These are phyloP conservation scores for Eupithecia abbreviata DNA, from an alignment of 2,888 invertebrate genomes.

Conservation along the genomic window DNA sequence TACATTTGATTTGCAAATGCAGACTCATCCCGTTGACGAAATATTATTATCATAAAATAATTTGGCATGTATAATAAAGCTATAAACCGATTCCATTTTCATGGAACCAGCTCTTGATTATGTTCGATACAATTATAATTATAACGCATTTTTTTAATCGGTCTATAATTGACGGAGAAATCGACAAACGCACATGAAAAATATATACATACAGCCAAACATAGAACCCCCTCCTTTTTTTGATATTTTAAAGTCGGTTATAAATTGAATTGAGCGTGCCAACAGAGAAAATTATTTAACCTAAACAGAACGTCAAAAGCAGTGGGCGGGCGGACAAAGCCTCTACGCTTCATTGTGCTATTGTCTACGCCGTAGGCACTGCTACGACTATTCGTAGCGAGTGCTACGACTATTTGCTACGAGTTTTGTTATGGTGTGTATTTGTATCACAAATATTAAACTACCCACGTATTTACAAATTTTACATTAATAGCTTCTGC, in stretches of 20 bases:
- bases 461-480: background rate
- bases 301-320: constrained; percentile 15
- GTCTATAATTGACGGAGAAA: too few relatives aligned
- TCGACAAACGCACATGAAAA: too few relatives aligned
- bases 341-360: constrained; percentile 41
- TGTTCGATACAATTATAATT: too few relatives aligned
- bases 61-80: too few relatives aligned
- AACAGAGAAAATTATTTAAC: background rate
- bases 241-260: too few relatives aligned
- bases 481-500: background rate
- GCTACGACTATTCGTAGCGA: constrained; percentile 33
- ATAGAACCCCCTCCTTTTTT: too few relatives aligned
- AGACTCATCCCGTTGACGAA: background rate
- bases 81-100: too few relatives aligned
- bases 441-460: background rate
- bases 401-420: constrained; percentile 2
- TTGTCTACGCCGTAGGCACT: constrained; percentile 44
- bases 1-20: too few relatives aligned
- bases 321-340: constrained; percentile 33
- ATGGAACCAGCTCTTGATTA: too few relatives aligned
- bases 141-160: too few relatives aligned
- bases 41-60: background rate
- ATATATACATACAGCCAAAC: too few relatives aligned
- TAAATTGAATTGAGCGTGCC: background rate
- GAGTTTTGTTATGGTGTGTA: background rate